Evolutionary conservation across 1,140 invertebrate genomes (phyloP), one percentile per base, ranked within the genome.

Genomic region (Trachelipus rathkii): DNA sequence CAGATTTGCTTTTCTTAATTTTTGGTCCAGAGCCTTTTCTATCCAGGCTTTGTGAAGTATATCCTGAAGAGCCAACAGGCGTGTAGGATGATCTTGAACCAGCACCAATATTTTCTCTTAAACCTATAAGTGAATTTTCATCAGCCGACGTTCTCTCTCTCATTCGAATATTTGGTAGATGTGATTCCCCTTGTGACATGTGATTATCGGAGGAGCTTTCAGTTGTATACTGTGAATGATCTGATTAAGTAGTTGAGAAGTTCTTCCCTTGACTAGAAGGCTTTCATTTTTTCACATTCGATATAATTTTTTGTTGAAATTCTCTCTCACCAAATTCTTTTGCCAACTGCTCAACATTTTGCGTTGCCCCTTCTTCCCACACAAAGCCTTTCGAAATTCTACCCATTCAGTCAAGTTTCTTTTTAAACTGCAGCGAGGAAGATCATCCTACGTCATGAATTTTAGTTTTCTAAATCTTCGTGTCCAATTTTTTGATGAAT

Each of bases 301-400:
- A 86, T 83, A n/a, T 72, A 87, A 82, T 79, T 87, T 87, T 23
- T 84, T 82, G 67, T 83, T 86, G 81, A 87, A 88, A 77, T 87
- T 87, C 23, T 87, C 85, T 6, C 85, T n/a, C n/a, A n/a, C 84
- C 8, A 87, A 80, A 73, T 84, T 84, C 21, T 83, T 82, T 75
- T 86, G 85, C 44, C n/a, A 87, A 81, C 72, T 87, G 85, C 23
- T 84, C 85, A 21, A 86, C 82, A 68, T 84, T 84, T 71, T 81
- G n/a, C n/a, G 80, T 46, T 81, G 77, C 44, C 76, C 76, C 60
- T 81, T 77, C 11, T 80, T 74, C 11, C 71, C 79, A n/a, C n/a
- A n/a, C 9, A 81, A 46, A 21, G 80, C 79, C 44, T 82, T 81
- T 19, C 78, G 77, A 69, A 82, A n/a, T n/a, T 80, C 74, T 82